phyloP scores from a whole-genome alignment of 2,888 invertebrate species.

The Frankliniella intonsa region DNA sequence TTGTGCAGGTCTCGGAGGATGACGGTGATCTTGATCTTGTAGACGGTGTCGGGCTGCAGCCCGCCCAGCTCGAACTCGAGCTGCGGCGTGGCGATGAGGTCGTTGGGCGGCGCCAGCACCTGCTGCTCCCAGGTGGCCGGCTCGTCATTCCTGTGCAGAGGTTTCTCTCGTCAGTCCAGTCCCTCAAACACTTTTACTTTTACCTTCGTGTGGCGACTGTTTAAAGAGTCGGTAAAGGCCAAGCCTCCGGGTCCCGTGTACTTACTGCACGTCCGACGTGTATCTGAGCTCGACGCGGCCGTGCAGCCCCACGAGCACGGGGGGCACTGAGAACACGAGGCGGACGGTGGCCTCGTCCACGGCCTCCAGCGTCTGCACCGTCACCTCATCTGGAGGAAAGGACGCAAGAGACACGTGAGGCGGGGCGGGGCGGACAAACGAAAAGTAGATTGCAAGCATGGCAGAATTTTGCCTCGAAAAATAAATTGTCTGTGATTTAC shows the following conservation, averaged over 20 bases:
- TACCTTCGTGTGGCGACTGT: too few relatives aligned
- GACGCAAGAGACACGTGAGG: slow-evolving; percentile 33
- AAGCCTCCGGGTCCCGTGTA: neutral
- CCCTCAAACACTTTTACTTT: neutral
- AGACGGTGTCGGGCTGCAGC: slow-evolving; percentile 71
- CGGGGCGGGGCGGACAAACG: neutral
- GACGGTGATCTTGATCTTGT: slow-evolving; percentile 76
- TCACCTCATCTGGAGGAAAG: slow-evolving; percentile 49
- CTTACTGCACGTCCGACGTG: slow-evolving; percentile 67
- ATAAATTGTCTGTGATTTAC: neutral
- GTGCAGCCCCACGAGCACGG: slow-evolving; percentile 75
- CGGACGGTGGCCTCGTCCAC: slow-evolving; percentile 74
- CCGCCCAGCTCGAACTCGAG: slow-evolving; percentile 77
- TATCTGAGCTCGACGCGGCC: slow-evolving; percentile 84
- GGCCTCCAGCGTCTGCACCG: slow-evolving; percentile 62
- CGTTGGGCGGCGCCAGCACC: slow-evolving; percentile 81
- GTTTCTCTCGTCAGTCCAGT: too few relatives aligned
- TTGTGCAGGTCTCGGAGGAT: slow-evolving; percentile 71
- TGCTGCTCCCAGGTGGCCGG: slow-evolving; percentile 74
- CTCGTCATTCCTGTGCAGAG: slow-evolving; percentile 56
- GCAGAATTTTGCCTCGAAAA: too few relatives aligned
- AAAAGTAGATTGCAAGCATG: too few relatives aligned
- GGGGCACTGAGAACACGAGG: slow-evolving; percentile 76
- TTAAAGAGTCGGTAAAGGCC: too few relatives aligned
- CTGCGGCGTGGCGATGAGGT: slow-evolving; percentile 77